A percentile compares a stretch with the other conserved stretches of the same genome.
These are phyloP conservation scores for Eurypyga helias DNA, from an alignment of 2,113 vertebrate species.

Conservation along the genomic window DNA sequence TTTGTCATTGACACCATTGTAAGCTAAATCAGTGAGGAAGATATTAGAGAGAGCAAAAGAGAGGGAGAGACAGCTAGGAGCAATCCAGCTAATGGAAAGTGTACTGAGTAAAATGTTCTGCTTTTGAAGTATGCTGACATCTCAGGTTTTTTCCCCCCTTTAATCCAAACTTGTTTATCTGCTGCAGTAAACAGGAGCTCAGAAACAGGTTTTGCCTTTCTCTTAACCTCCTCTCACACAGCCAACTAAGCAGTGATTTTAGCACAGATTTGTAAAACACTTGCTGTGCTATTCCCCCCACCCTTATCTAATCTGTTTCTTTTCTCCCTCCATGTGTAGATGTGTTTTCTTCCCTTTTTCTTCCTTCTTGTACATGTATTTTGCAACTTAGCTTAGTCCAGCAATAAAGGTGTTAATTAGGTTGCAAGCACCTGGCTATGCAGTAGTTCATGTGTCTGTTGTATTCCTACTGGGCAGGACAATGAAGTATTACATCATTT, in stretches of 20 bases:
- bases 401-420: background rate
- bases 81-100: constrained; percentile 56
- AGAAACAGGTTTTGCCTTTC: constrained; percentile 50
- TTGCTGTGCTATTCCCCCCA: background rate
- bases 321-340: background rate
- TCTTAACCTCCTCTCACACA: constrained; percentile 39
- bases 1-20: constrained; percentile 41
- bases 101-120: constrained; percentile 40
- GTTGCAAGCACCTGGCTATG: background rate
- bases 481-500: background rate
- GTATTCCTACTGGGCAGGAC: background rate
- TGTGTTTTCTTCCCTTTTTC: background rate
- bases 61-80: constrained; percentile 16
- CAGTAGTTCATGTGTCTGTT: background rate
- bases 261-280: constrained; percentile 32
- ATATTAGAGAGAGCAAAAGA: background rate
- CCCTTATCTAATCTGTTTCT: background rate
- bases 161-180: constrained; percentile 63
- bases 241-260: constrained; percentile 37
- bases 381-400: background rate
- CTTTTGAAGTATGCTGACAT: constrained; percentile 67
- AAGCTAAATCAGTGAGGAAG: constrained; percentile 17
- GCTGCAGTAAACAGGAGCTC: constrained; percentile 59
- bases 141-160: constrained; percentile 8
- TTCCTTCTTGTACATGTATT: background rate